A percentile compares a stretch with the other conserved stretches of the same genome.
These are phyloP conservation scores for Hestina assimilis DNA, from an alignment of 1,140 invertebrate species.

Conservation along the genomic window DNA sequence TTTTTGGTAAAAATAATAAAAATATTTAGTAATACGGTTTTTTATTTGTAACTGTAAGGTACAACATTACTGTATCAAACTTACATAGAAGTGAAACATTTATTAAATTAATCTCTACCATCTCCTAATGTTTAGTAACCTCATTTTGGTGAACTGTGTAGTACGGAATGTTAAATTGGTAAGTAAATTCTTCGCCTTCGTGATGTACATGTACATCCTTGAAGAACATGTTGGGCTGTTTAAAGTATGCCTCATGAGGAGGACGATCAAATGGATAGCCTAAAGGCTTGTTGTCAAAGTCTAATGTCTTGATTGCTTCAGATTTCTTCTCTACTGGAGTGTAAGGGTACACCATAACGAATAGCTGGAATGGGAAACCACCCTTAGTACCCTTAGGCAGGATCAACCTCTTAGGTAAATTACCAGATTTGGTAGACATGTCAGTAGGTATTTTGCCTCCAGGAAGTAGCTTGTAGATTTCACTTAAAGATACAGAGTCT, in stretches of 20 bases:
- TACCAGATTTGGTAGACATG: constrained; percentile 76
- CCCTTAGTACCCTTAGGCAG: constrained; percentile 83
- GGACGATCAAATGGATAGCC: constrained; percentile 85
- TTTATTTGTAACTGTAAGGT: constrained; percentile 13
- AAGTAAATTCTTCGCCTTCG: constrained; percentile 73
- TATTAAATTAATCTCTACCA: constrained; percentile 32
- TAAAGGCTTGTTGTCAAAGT: constrained; percentile 77
- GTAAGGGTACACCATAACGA: constrained; percentile 82
- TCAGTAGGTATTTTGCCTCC: constrained; percentile 74
- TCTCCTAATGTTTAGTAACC: constrained; percentile 44
- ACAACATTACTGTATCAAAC: not conserved
- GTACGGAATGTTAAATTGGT: constrained; percentile 43
- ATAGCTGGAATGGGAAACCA: constrained; percentile 82
- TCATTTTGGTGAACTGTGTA: constrained; percentile 36
- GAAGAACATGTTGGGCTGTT: constrained; percentile 83
- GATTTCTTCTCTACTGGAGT: constrained; percentile 33
- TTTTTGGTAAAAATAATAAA: constrained; percentile 1
- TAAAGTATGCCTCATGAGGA: constrained; percentile 77
- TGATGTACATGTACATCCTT: constrained; percentile 82
- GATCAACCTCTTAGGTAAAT: constrained; percentile 82
- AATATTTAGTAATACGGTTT: constrained; percentile 1
- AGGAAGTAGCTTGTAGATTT: constrained; percentile 80
- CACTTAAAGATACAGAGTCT: constrained; percentile 81
- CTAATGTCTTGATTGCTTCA: constrained; percentile 41
- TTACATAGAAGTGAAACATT: constrained; percentile 4